phyloP scores from a whole-genome alignment of 2,797 vertebrate genomes.

The Lepilemur septentrionalis region DNA sequence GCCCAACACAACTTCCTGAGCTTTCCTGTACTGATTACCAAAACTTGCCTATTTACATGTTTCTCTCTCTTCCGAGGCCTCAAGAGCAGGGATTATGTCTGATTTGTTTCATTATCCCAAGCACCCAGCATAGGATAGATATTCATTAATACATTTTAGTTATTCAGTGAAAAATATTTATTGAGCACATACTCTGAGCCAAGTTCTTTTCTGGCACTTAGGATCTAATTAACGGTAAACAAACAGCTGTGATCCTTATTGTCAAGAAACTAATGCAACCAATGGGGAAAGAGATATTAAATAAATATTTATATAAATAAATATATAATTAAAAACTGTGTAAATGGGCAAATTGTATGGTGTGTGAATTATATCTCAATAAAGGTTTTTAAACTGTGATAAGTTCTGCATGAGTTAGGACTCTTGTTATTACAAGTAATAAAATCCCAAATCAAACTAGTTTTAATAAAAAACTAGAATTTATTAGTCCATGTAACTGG shows the following conservation, averaged over 20 bases:
- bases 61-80: not conserved
- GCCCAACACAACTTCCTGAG: not conserved
- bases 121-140: not conserved
- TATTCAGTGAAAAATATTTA: conserved; percentile 32
- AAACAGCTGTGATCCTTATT: not conserved
- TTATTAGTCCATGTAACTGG: not conserved
- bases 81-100: not conserved
- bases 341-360: not conserved
- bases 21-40: not conserved
- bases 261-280: not conserved
- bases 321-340: not conserved
- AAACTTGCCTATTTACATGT: not conserved
- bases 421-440: not conserved
- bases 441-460: conserved; percentile 36
- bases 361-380: not conserved
- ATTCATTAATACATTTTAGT: conserved; percentile 1
- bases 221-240: not conserved
- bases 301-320: not conserved
- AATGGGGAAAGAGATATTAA: not conserved
- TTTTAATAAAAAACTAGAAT: conserved; percentile 35
- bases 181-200: not conserved
- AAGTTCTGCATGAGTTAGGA: conserved; percentile 25
- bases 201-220: not conserved
- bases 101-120: conserved; percentile 20
- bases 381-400: conserved; percentile 9